These are phyloP conservation scores for Palythoa heliodiscus DNA, from an alignment of 92 coral and sea anemone species.

Conservation along the genomic window DNA sequence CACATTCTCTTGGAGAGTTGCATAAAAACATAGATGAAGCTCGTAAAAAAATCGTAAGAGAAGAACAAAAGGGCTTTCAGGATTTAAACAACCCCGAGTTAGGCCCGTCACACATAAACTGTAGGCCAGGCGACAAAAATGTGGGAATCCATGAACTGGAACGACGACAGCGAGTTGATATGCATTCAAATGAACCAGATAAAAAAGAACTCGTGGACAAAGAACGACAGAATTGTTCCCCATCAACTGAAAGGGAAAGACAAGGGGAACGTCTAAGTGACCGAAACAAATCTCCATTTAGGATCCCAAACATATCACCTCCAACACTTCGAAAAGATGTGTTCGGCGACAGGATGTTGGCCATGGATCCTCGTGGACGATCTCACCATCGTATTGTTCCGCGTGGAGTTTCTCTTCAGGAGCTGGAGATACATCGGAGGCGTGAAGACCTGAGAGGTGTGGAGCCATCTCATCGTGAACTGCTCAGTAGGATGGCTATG, in stretches of 20 bases:
- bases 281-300: slow-evolving; percentile 37
- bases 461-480: slow-evolving; percentile 82
- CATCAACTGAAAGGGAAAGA: slow-evolving; percentile 30
- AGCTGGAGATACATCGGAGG: slow-evolving; percentile 75
- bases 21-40: slow-evolving; percentile 60
- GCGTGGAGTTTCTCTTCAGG: slow-evolving; percentile 69
- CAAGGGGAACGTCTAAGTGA: slow-evolving; percentile 29
- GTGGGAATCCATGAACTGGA: slow-evolving; percentile 65
- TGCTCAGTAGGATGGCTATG: slow-evolving; percentile 87
- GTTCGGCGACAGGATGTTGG: slow-evolving; percentile 57
- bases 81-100: slow-evolving; percentile 13
- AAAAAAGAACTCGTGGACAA: slow-evolving; percentile 38
- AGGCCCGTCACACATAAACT: slow-evolving; percentile 12
- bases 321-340: slow-evolving; percentile 70
- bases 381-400: slow-evolving; percentile 72
- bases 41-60: slow-evolving; percentile 55
- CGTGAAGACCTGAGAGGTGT: slow-evolving; percentile 71
- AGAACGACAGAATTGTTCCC: slow-evolving; percentile 30
- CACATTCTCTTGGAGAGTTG: slow-evolving; percentile 60
- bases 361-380: slow-evolving; percentile 47
- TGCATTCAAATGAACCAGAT: slow-evolving; percentile 78
- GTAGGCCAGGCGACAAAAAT: slow-evolving; percentile 41
- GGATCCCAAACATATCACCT: slow-evolving; percentile 69
- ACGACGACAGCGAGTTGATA: slow-evolving; percentile 66
- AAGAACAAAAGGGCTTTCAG: slow-evolving; percentile 49